Evolutionary conservation across 2,113 vertebrate genomes (phyloP).

Genomic region (Gopherus flavomarginatus): DNA sequence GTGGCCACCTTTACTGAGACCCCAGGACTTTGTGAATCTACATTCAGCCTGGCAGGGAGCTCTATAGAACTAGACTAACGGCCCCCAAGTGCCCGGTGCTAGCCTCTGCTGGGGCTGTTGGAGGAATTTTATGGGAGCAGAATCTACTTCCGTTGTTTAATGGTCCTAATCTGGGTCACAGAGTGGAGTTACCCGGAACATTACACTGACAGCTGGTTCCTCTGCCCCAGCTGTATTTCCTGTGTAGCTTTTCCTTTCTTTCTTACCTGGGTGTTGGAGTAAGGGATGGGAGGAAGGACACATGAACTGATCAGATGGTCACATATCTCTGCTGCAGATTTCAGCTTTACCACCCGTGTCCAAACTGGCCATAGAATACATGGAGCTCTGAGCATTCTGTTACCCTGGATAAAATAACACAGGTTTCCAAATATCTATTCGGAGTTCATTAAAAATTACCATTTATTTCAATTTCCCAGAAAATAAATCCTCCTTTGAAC

Average conservation of each 20-base stretch:
- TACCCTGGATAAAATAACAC: fast-evolving
- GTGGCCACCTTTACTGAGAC: background rate
- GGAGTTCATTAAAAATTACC: background rate
- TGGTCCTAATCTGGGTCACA: background rate
- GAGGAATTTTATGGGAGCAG: background rate
- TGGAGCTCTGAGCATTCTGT: background rate
- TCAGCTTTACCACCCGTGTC: background rate
- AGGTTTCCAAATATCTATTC: background rate
- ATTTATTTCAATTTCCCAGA: background rate
- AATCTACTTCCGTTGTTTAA: background rate
- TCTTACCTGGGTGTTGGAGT: background rate
- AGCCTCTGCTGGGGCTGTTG: no score
- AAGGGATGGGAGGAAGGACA: background rate
- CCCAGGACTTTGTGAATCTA: background rate
- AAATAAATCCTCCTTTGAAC: background rate
- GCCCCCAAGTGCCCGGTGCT: background rate
- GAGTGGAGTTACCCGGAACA: background rate
- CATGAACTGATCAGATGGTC: background rate
- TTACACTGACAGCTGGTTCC: background rate
- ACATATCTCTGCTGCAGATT: background rate
- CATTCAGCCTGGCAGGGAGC: background rate
- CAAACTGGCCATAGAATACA: background rate
- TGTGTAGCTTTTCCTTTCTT: background rate
- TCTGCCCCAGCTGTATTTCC: background rate
- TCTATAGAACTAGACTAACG: background rate